Evolutionary conservation across 2,797 vertebrate species (phyloP), one percentile per base, ranked within the genome.

Genomic region (Peromyscus aztecus): DNA sequence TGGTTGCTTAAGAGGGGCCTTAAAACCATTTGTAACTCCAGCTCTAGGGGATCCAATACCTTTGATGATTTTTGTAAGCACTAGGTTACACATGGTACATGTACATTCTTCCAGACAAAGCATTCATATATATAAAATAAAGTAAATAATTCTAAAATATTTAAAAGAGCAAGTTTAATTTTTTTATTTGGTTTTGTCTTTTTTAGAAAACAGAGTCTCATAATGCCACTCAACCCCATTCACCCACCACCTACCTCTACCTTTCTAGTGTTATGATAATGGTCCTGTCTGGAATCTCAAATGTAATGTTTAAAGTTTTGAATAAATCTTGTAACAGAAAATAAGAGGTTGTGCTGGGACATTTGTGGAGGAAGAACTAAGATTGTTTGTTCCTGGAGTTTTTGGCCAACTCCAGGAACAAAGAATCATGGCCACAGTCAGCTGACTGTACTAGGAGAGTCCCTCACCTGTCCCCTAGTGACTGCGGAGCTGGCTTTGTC

Each of bases 151-250:
- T 13, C 13, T 57, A 81, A 4, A 81, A 57, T 27, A 59, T 27
- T 82, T 27, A 82, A 59, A 59, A 16, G n/a, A 3, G 9, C 37
- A 27, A 59, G 6, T 82, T 82, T 82, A 29, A 7, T 81, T 11
- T 73, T 37, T 40, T 46, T 46, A 77, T 31, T 49, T 49, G 43
- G 12, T 2, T 29, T 46, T 46, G 13, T 9, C 2, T n/a, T 80
- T 80, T 11, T n/a, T 12, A 65, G 49, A 75, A 55, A 34, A 17
- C 17, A 80, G 6, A 78, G 78, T 80, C 52, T 57, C 34, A 57
- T 13, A 57, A 12, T 7, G 3, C 34, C 78, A 0, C 4, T 80
- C 11, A 80, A 80, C 0, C 0, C 16, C 19, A 24, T 19, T 23
- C 34, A 80, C 19, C 2, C 31, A 23, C 49, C 1, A 7, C 77